Evolutionary conservation across 2,888 invertebrate species (phyloP).

Genomic region (Aromia moschata): DNA sequence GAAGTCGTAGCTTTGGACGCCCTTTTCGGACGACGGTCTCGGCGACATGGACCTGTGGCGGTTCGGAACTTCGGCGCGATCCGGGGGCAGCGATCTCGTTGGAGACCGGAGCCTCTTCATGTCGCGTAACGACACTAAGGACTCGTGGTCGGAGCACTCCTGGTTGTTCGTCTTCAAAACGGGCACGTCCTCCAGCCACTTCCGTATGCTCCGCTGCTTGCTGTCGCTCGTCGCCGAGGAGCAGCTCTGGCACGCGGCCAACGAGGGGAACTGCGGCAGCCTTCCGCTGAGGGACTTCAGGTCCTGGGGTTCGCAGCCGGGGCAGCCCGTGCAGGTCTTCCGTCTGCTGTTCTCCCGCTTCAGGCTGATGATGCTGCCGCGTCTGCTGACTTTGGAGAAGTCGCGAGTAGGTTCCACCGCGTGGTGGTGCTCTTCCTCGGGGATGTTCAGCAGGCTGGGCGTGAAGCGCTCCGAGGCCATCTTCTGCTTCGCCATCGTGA

Average conservation of each 20-base stretch:
- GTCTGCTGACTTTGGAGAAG: slow-evolving; percentile 62
- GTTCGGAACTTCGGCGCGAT: slow-evolving; percentile 26
- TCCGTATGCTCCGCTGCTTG: slow-evolving; percentile 77
- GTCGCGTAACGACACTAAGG: slow-evolving; percentile 17
- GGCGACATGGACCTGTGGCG: slow-evolving; percentile 48
- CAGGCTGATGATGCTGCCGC: slow-evolving; percentile 68
- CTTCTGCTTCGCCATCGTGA: slow-evolving; percentile 88
- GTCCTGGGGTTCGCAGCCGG: slow-evolving; percentile 69
- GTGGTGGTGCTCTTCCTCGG: slow-evolving; percentile 76
- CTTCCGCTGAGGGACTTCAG: slow-evolving; percentile 55
- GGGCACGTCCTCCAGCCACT: slow-evolving; percentile 81
- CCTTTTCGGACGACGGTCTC: slow-evolving; percentile 46
- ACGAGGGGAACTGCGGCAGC: slow-evolving; percentile 57
- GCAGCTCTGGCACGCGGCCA: slow-evolving; percentile 67
- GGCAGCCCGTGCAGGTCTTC: slow-evolving; percentile 72
- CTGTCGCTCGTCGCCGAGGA: slow-evolving; percentile 69
- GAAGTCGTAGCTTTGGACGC: background rate
- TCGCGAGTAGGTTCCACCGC: slow-evolving; percentile 66
- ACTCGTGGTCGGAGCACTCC: slow-evolving; percentile 2
- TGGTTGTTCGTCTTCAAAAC: slow-evolving; percentile 46
- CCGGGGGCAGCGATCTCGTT: slow-evolving; percentile 54
- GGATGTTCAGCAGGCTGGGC: slow-evolving; percentile 81
- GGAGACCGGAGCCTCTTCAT: slow-evolving; percentile 54
- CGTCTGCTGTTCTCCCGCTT: slow-evolving; percentile 72
- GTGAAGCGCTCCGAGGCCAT: slow-evolving; percentile 83